Percentiles rank a stretch among this genome's conserved stretches.
phyloP scores from a whole-genome alignment of 2,113 vertebrate genomes.

The Poicephalus meyeri region DNA sequence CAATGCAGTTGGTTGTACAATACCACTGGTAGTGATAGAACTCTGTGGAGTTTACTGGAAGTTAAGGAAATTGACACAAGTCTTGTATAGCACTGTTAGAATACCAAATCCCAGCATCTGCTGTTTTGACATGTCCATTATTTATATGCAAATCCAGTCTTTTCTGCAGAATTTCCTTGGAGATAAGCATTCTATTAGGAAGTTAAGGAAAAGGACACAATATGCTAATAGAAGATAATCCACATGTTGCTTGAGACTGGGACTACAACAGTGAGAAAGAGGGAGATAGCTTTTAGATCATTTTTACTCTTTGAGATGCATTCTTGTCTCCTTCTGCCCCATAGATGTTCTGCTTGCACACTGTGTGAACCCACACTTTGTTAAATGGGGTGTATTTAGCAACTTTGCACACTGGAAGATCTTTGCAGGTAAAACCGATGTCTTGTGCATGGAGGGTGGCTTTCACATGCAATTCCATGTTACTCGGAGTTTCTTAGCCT shows the following conservation, averaged over 20 bases:
- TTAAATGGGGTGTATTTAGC: background rate
- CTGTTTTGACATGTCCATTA: constrained; percentile 63
- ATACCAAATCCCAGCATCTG: constrained; percentile 41
- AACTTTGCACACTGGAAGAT: background rate
- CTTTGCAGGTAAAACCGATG: background rate
- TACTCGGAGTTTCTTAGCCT: background rate
- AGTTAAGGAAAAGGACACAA: constrained; percentile 7
- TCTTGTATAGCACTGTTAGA: background rate
- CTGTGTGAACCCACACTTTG: background rate
- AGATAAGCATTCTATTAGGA: constrained; percentile 51
- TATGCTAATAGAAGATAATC: background rate
- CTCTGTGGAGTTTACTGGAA: background rate
- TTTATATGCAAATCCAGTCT: constrained; percentile 71
- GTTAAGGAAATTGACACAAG: constrained; percentile 43
- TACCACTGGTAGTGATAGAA: background rate
- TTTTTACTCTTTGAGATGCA: background rate
- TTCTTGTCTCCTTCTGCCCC: background rate
- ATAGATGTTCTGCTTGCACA: background rate
- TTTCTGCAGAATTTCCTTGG: constrained; percentile 41
- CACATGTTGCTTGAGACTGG: background rate
- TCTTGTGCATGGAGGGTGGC: fast-evolving
- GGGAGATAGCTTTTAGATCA: background rate
- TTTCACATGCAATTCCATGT: background rate
- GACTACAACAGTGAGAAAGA: background rate
- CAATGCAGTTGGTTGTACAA: background rate